Percentiles rank a stretch among this genome's conserved stretches.
phyloP scores from a whole-genome alignment of 2,888 invertebrate species.

The Tolmerus cingulatus region DNA sequence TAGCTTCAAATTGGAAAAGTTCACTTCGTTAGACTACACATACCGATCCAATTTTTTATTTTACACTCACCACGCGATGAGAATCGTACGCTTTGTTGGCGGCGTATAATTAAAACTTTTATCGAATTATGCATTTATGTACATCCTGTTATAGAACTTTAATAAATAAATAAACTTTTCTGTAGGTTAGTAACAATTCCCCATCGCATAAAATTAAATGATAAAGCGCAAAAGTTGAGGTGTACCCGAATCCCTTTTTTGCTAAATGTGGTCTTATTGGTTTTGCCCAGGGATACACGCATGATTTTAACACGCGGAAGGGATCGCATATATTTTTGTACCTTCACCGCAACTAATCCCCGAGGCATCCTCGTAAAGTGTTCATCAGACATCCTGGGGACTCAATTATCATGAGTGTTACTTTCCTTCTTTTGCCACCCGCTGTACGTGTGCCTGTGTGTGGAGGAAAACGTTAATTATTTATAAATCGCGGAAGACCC shows the following conservation, averaged over 20 bases:
- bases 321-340: background rate
- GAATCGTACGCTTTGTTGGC: background rate
- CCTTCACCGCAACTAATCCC: background rate
- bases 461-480: background rate
- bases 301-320: background rate
- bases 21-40: background rate
- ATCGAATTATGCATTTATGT: background rate
- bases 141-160: background rate
- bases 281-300: background rate
- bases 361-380: background rate
- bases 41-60: background rate
- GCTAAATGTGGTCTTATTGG: background rate
- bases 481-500: background rate
- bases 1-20: background rate
- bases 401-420: background rate
- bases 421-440: background rate
- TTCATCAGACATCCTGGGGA: background rate
- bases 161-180: background rate
- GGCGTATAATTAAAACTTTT: background rate
- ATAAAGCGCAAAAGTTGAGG: background rate
- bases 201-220: background rate
- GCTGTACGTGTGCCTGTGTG: background rate
- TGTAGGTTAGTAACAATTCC: background rate
- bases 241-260: background rate
- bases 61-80: background rate